These are phyloP conservation scores for Parasteatoda lunata DNA, from an alignment of 2,888 invertebrate species.

Conservation along the genomic window DNA sequence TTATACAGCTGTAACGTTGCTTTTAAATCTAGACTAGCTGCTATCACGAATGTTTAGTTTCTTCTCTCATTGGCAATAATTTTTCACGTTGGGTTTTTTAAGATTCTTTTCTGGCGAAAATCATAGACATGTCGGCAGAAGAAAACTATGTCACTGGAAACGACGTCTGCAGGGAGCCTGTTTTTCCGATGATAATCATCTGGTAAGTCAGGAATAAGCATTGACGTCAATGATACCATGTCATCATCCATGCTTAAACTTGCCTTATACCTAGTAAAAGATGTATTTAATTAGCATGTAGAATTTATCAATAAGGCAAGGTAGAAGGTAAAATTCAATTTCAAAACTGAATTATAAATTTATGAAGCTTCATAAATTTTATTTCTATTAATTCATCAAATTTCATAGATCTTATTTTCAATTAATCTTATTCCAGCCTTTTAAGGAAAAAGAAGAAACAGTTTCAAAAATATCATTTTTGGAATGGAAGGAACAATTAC, in stretches of 20 bases:
- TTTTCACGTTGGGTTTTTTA: constrained; percentile 65
- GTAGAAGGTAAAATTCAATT: no score
- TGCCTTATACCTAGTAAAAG: constrained; percentile 84
- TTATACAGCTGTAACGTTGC: constrained; percentile 27
- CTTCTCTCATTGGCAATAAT: constrained; percentile 3
- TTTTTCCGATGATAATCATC: constrained; percentile 71
- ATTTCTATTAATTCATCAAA: no score
- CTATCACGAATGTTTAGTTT: constrained; percentile 52
- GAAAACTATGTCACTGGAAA: constrained; percentile 88
- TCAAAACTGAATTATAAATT: no score
- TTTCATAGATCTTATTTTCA: no score
- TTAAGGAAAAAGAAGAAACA: no score
- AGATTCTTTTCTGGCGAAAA: constrained; percentile 87
- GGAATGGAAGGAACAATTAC: no score
- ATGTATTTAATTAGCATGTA: no score
- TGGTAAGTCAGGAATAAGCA: constrained; percentile 80
- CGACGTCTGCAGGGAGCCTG: constrained; percentile 79
- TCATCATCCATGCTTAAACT: constrained; percentile 87
- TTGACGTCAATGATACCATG: constrained; percentile 77
- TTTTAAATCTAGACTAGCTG: constrained; percentile 64
- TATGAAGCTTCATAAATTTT: no score
- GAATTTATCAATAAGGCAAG: no score
- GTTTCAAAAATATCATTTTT: no score
- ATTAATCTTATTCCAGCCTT: no score
- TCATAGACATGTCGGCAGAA: constrained; percentile 97